Base-by-base conservation (phyloP, 1,140 invertebrate genomes). In the Carcinoscorpius rotundicauda region DNA sequence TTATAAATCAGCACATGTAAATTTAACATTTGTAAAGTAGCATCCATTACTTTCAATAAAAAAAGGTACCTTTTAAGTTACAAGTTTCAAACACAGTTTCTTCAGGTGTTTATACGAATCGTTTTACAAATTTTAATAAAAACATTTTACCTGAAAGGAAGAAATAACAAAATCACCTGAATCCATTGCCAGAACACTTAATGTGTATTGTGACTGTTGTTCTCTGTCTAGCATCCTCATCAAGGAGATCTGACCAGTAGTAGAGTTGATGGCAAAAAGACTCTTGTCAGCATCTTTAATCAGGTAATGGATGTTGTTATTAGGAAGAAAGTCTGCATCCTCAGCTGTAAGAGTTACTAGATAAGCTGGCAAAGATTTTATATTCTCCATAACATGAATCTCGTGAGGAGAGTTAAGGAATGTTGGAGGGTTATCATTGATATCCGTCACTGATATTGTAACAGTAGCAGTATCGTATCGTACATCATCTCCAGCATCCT, bases 371-470 rank as follows among this genome's bases (percentile, higher is more conserved):
- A 65, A 51, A 4, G 52, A 52, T n/a, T 55, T 6, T 11, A 51
- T 52, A 60, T 69, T 69, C 78, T 97, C 94, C 83, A 91, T 87
- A 11, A 97, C 88, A 73, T 91, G 87, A 0, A 90, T 90, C 64
- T 91, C 76, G 75, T 97, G 97, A 0, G 91, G 91, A 0, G 90
- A 94, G 77, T 91, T 87, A 52, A 91, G 77, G 75, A 98, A 97
- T 2, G 89, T 86, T 3, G 94, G 94, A 5, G 89, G 84, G 73
- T 94, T 94, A 78, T 98, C 95, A 77, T 98, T 97, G 69, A 97
- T 88, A 78, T 98, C 94, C 49, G 86, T 82, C 4, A 99, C 84
- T 4, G 72, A 73, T 52, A 86, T 80, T 52, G 76, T 72, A 29
- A 85, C 78, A 51, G 77, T 77, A 10, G 89, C 87, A 5, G 84